Base-by-base conservation (phyloP, 2,797 vertebrate genomes). In the Petrocephalus sullivani region DNA sequence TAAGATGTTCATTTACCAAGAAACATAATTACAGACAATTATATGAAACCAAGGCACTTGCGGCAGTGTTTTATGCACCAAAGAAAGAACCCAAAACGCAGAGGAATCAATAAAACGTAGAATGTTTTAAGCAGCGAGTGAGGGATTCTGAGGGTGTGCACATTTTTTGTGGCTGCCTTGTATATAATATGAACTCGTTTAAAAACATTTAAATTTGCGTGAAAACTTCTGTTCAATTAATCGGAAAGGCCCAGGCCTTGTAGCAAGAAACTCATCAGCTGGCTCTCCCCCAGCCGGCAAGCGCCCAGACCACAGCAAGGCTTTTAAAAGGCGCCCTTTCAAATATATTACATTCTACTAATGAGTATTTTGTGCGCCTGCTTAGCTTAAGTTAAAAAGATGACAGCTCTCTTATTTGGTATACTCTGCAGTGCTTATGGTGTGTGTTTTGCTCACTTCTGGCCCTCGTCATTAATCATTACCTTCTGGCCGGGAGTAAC, bases 331-430 rank as follows among this genome's bases (percentile, higher is more conserved):
- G 28, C 14, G 28, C 28, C 28, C 37, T 71, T 37, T 81, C 49
- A 81, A 81, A 46, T 81, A 81, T 9, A 46, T 49, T 49, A 81
- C 75, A 81, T 49, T 81, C 6, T 81, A 81, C 19, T 81, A 81
- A 81, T 49, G 75, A 49, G 37, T 46, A 49, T 81, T 81, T 81
- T 81, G 41, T 49, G 46, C 19, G 37, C n/a, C 37, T 81, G 75
- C 46, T 81, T 81, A 81, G 41, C 19, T 81, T 81, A 81, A 84
- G 81, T 8, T 84, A 84, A 84, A 84, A 84, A 54, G 81, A 23
- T 23, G 51, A 53, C 81, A 12, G 21, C 51, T 84, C 21, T 12
- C n/a, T 28, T n/a, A 23, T 10, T 54, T 83, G 0, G 16, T 46
- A 49, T 49, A 54, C 8, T 83, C 9, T 83, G 19, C 81, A 23